These are phyloP conservation scores for Drosophila miranda DNA, from an alignment of 1,140 invertebrate species.

Conservation along the genomic window DNA sequence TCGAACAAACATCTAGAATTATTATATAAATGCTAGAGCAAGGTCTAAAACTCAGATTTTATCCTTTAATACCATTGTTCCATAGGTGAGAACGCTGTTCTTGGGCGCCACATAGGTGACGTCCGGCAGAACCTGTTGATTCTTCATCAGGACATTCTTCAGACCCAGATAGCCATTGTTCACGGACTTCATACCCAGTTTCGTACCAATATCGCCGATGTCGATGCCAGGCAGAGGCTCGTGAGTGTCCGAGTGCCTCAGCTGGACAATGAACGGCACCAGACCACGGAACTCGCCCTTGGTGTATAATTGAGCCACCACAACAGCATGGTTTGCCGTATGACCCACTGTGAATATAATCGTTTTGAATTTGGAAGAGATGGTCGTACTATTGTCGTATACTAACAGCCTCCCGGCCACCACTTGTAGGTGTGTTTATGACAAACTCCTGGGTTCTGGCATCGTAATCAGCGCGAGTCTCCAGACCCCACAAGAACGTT, in stretches of 20 bases:
- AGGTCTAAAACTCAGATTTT: no score
- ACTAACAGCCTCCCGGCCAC: slow-evolving; percentile 96
- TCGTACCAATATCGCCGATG: slow-evolving; percentile 96
- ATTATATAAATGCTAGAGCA: no score
- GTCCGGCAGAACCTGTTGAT: slow-evolving; percentile 92
- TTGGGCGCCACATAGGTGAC: slow-evolving; percentile 94
- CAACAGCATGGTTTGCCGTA: slow-evolving; percentile 94
- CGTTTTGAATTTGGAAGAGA: neutral
- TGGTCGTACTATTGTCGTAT: neutral
- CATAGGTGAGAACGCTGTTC: slow-evolving; percentile 94
- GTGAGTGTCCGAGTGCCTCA: slow-evolving; percentile 94
- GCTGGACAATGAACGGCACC: slow-evolving; percentile 96
- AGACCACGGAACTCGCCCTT: slow-evolving; percentile 93
- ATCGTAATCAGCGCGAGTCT: slow-evolving; percentile 96
- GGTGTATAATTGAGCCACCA: slow-evolving; percentile 94
- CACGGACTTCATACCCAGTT: slow-evolving; percentile 93
- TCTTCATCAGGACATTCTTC: slow-evolving; percentile 95
- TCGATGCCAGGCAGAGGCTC: slow-evolving; percentile 93
- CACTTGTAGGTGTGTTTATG: slow-evolving; percentile 96
- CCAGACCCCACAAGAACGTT: slow-evolving; percentile 94
- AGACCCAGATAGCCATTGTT: slow-evolving; percentile 97
- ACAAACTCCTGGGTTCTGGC: slow-evolving; percentile 92
- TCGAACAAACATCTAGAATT: slow-evolving; percentile 89
- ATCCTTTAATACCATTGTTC: slow-evolving; percentile 87
- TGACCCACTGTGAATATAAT: slow-evolving; percentile 90